Evolutionary conservation across 2,888 invertebrate genomes (phyloP).

Genomic region (Scelioninae gen. 1): DNA sequence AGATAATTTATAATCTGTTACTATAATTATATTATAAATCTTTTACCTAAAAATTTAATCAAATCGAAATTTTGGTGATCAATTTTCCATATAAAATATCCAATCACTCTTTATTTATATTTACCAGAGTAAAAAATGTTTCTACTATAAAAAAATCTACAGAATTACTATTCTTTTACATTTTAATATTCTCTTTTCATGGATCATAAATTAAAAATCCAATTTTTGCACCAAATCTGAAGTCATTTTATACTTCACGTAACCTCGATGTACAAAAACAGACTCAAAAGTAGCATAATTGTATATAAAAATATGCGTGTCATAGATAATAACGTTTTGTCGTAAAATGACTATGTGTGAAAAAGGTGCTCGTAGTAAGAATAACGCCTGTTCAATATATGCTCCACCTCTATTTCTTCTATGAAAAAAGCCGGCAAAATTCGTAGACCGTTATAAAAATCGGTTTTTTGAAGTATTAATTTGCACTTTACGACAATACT

Average conservation of each 20-base stretch:
- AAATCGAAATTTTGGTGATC: no score
- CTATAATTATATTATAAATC: no score
- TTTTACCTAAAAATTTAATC: no score
- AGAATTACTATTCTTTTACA: no score
- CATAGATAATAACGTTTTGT: constrained; percentile 36
- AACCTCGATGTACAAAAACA: constrained; percentile 31
- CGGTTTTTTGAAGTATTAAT: neutral
- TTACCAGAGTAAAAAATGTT: no score
- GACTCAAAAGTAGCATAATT: constrained; percentile 33
- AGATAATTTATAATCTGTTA: no score
- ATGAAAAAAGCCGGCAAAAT: neutral
- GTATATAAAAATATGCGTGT: constrained; percentile 50
- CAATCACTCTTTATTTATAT: no score
- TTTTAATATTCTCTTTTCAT: no score
- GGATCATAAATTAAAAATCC: constrained; percentile 1
- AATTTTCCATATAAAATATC: no score
- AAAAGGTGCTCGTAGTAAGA: constrained; percentile 11
- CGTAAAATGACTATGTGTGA: constrained; percentile 23
- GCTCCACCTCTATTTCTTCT: neutral
- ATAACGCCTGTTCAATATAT: neutral
- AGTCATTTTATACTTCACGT: constrained; percentile 6
- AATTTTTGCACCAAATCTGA: neutral
- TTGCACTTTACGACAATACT: neutral
- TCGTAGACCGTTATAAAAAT: constrained; percentile 4
- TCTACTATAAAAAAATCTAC: no score